Percentiles rank a stretch among this genome's conserved stretches.
Evolutionary conservation across 2,113 vertebrate species (phyloP).

Genomic region (Burhinus bistriatus): DNA sequence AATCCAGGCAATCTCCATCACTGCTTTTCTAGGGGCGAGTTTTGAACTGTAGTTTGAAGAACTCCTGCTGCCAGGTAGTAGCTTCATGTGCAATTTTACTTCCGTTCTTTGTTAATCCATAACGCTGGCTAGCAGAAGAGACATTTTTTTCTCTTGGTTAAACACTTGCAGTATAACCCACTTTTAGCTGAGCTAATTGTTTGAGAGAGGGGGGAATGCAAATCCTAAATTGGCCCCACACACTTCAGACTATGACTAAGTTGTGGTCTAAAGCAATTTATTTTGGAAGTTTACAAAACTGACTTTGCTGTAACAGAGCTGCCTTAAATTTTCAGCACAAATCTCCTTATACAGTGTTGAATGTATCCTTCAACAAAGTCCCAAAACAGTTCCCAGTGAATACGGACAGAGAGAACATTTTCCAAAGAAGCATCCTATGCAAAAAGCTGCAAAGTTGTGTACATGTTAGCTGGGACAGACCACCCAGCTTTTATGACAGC

Average conservation of each 20-base stretch:
- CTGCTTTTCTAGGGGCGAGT: neutral
- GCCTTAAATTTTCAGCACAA: neutral
- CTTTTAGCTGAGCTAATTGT: neutral
- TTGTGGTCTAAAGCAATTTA: neutral
- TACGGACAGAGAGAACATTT: neutral
- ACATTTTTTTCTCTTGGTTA: neutral
- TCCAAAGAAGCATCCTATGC: neutral
- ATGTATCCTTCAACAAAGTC: neutral
- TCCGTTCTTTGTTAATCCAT: neutral
- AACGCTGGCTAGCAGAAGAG: neutral
- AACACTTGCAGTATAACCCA: neutral
- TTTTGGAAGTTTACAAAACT: neutral
- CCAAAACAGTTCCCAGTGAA: neutral
- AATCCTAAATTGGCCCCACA: neutral
- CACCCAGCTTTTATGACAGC: neutral
- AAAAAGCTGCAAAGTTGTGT: neutral
- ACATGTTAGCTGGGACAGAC: neutral
- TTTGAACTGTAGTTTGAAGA: neutral
- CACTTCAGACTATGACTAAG: neutral
- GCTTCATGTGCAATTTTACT: neutral
- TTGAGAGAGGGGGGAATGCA: neutral
- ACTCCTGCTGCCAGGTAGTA: neutral
- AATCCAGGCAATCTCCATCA: neutral
- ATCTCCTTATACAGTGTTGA: neutral
- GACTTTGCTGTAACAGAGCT: neutral